Percentiles rank a stretch among this genome's conserved stretches.
Evolutionary conservation across 2,797 vertebrate genomes (phyloP).

Genomic region (Gallinago nigripennis): DNA sequence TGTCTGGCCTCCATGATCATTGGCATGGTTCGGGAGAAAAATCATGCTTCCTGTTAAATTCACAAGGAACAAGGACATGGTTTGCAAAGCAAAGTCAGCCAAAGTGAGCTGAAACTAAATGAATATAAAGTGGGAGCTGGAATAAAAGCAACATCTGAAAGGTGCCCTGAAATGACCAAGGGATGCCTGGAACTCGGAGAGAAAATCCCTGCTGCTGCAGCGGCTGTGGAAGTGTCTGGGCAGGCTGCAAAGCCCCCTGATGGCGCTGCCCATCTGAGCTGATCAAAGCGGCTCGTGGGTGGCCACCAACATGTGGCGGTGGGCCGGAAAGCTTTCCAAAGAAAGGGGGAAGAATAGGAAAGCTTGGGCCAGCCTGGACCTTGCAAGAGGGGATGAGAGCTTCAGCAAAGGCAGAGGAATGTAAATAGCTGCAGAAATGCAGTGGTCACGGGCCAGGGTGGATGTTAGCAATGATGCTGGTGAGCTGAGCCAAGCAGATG

Average conservation of each 20-base stretch:
- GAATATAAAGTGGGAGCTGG: background rate
- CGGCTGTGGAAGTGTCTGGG: rapidly evolving
- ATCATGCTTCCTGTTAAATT: background rate
- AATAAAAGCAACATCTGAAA: background rate
- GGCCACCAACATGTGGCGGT: background rate
- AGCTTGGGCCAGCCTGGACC: background rate
- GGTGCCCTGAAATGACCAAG: background rate
- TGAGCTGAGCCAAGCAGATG: background rate
- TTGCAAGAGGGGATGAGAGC: background rate
- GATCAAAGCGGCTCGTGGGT: constrained; percentile 21
- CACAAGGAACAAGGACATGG: background rate
- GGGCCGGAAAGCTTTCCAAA: background rate
- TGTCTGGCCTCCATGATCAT: background rate
- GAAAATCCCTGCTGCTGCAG: background rate
- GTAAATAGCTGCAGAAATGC: constrained; percentile 45
- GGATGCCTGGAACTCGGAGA: background rate
- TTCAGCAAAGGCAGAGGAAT: constrained; percentile 28
- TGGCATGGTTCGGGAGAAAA: rapidly evolving
- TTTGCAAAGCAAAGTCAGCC: background rate
- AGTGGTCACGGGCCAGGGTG: background rate
- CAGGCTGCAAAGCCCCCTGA: constrained; percentile 2
- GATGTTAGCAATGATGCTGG: background rate
- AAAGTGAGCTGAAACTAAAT: background rate
- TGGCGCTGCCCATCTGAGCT: background rate
- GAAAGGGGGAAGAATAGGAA: background rate